Percentiles rank a stretch among this genome's conserved stretches.
Evolutionary conservation across 1,140 invertebrate species (phyloP).

Genomic region (Platorchestia sp.): DNA sequence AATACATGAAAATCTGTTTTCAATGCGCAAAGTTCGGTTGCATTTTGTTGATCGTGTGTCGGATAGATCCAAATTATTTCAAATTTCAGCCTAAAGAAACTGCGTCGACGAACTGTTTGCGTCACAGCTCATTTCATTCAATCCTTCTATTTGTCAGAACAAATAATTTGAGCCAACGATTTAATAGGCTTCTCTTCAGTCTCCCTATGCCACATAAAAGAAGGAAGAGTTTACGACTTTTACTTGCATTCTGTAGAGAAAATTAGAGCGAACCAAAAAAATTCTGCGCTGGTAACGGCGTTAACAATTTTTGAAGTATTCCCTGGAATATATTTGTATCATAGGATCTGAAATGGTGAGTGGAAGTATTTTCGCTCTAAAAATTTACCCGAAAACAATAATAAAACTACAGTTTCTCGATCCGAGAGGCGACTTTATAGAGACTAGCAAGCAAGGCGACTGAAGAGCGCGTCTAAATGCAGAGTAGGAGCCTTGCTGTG

Average conservation of each 20-base stretch:
- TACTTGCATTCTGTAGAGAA: too few species aligned
- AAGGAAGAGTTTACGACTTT: too few species aligned
- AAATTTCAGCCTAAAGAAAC: background rate
- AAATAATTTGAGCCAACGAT: too few species aligned
- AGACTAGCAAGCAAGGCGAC: background rate
- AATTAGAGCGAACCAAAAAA: background rate
- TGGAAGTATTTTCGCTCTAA: background rate
- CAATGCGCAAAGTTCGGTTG: too few species aligned
- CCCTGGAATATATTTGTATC: background rate
- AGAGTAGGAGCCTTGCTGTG: slow-evolving; percentile 32
- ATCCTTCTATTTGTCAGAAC: too few species aligned
- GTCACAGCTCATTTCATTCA: too few species aligned
- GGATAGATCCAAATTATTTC: background rate
- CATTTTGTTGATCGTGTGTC: too few species aligned
- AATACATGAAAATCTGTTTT: too few species aligned
- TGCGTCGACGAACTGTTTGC: too few species aligned
- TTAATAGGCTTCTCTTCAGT: too few species aligned
- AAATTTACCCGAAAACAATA: background rate
- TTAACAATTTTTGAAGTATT: background rate
- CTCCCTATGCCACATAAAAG: too few species aligned
- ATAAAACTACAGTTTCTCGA: background rate
- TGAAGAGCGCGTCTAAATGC: slow-evolving; percentile 2
- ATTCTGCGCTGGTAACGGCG: background rate
- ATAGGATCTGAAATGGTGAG: background rate
- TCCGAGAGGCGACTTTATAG: background rate